These are phyloP conservation scores for Orthosia cruda DNA, from an alignment of 2,888 invertebrate species.

Conservation along the genomic window DNA sequence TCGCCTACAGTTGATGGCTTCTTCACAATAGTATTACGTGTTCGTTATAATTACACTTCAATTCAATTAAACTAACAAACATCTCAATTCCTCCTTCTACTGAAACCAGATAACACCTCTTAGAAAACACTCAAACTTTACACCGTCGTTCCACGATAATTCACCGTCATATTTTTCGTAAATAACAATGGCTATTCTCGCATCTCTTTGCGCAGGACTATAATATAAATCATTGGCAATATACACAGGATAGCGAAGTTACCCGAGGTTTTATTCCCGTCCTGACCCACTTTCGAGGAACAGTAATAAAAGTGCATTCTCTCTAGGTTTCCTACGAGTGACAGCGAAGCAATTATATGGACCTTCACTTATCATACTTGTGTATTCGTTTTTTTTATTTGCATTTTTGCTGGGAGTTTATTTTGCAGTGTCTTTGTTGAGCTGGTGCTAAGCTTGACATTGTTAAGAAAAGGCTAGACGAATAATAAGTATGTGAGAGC, in stretches of 20 bases:
- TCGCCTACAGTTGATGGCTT: neutral
- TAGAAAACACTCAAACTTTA: conserved; percentile 30
- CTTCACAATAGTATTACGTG: neutral
- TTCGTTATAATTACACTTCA: conserved; percentile 6
- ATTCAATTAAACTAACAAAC: conserved; percentile 15
- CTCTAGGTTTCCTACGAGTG: conserved; percentile 63
- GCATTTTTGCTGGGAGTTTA: neutral
- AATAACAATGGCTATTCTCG: conserved; percentile 62
- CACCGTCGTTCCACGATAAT: conserved; percentile 15
- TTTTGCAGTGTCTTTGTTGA: neutral
- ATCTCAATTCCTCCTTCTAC: neutral
- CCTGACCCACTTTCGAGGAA: conserved; percentile 72
- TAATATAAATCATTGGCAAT: conserved; percentile 76
- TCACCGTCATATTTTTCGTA: conserved; percentile 32
- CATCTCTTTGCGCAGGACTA: conserved; percentile 64
- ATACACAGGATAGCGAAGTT: conserved; percentile 66
- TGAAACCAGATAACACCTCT: conserved; percentile 8
- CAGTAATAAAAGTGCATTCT: conserved; percentile 75
- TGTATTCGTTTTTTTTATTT: conserved; percentile 30
- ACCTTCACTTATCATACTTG: conserved; percentile 46
- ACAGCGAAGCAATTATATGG: conserved; percentile 70
- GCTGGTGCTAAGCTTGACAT: neutral
- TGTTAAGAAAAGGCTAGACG: neutral
- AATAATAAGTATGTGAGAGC: neutral
- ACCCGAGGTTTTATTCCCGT: conserved; percentile 70